phyloP scores from a whole-genome alignment of 2,113 vertebrate genomes.

The Galeopterus variegatus region DNA sequence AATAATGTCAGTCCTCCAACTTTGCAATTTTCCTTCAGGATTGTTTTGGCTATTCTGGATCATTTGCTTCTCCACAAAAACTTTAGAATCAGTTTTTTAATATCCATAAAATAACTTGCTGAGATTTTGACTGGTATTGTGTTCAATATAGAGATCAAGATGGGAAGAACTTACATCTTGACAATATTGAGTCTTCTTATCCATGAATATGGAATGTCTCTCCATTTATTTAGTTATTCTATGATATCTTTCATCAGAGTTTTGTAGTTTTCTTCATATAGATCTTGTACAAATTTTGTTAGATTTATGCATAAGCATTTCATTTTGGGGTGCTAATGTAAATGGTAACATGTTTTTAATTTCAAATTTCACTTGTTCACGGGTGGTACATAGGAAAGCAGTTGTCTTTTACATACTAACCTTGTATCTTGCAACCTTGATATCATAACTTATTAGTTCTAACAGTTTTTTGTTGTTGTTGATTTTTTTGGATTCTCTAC shows the following conservation, averaged over 20 bases:
- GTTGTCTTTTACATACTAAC: background rate
- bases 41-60: too few relatives aligned
- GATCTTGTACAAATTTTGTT: background rate
- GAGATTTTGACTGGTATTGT: background rate
- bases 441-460: background rate
- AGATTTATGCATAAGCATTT: background rate
- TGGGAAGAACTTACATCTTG: too few relatives aligned
- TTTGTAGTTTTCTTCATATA: background rate
- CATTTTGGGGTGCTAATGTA: background rate
- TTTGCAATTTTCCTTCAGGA: background rate
- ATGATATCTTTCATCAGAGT: too few relatives aligned
- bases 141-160: background rate
- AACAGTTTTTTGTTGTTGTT: background rate
- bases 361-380: constrained; percentile 21
- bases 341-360: background rate
- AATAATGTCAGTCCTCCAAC: background rate
- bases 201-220: too few relatives aligned
- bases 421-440: background rate
- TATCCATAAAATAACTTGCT: too few relatives aligned
- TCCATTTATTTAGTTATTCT: too few relatives aligned
- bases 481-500: background rate
- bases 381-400: background rate
- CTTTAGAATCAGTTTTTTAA: too few relatives aligned
- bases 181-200: too few relatives aligned
- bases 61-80: too few relatives aligned